These are phyloP conservation scores for Tragelaphus strepsiceros DNA, from an alignment of 2,113 vertebrate species.

Conservation along the genomic window DNA sequence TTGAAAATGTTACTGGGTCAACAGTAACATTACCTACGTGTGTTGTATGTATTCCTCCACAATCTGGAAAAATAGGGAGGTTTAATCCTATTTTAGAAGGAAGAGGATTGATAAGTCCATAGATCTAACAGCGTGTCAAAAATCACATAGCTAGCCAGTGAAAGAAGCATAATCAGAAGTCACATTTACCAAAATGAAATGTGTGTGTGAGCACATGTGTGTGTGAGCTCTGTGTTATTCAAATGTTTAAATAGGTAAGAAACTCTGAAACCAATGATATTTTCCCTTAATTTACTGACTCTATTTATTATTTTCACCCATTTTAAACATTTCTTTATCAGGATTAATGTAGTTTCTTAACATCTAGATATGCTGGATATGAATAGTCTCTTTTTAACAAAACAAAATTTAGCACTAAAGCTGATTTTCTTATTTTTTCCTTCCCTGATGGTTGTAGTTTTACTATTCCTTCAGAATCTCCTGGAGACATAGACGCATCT, in stretches of 20 bases:
- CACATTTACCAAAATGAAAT: background rate
- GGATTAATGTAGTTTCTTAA: background rate
- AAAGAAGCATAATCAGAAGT: background rate
- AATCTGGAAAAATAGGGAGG: background rate
- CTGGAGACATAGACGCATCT: background rate
- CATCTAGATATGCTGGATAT: background rate
- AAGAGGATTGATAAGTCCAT: background rate
- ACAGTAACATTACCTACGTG: background rate
- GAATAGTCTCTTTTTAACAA: background rate
- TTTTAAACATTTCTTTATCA: background rate
- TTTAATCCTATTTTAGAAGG: background rate
- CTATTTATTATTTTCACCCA: background rate
- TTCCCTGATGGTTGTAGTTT: background rate
- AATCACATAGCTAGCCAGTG: background rate
- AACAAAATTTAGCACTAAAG: background rate
- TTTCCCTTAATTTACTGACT: background rate
- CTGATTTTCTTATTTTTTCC: background rate
- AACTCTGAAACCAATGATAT: background rate
- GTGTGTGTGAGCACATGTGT: background rate
- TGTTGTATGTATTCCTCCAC: background rate
- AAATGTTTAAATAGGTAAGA: background rate
- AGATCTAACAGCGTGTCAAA: background rate
- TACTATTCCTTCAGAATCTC: background rate
- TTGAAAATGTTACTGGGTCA: background rate
- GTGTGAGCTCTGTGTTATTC: background rate